phyloP scores from a whole-genome alignment of 2,113 vertebrate species.

The Dipodomys spectabilis region DNA sequence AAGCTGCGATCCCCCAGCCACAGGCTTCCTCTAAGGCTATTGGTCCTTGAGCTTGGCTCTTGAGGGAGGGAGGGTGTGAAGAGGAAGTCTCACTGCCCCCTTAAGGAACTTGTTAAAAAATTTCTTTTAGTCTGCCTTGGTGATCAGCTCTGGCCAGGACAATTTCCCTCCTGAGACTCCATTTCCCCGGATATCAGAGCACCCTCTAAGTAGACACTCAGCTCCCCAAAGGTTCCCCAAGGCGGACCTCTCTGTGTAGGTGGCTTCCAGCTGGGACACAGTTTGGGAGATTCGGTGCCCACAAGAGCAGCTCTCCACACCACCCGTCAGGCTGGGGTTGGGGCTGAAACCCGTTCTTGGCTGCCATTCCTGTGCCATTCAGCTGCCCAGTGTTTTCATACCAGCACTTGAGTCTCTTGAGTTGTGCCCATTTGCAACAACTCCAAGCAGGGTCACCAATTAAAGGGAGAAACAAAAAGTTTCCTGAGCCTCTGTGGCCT shows the following conservation, averaged over 20 bases:
- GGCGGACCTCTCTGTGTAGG: not conserved
- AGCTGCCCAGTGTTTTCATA: constrained; percentile 17
- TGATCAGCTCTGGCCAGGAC: not conserved
- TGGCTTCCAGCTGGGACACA: not conserved
- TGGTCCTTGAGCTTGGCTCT: not conserved
- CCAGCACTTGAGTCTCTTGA: constrained; percentile 59
- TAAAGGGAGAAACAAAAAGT: constrained; percentile 77
- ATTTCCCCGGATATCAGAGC: not conserved
- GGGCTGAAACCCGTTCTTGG: not conserved
- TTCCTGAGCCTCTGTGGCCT: constrained; percentile 61
- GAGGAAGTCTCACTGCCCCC: not conserved
- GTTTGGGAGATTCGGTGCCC: not conserved
- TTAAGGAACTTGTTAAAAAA: not conserved
- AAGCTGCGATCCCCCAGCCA: not conserved
- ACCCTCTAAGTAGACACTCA: rapidly evolving
- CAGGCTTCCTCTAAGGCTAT: rapidly evolving
- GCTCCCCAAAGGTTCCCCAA: too few relatives aligned
- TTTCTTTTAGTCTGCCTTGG: not conserved
- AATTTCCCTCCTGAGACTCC: not conserved
- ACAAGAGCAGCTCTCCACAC: not conserved
- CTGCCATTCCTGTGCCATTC: constrained; percentile 41
- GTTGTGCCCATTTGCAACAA: constrained; percentile 63
- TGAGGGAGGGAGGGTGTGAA: too few relatives aligned
- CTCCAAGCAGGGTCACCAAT: constrained; percentile 78
- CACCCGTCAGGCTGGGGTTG: not conserved